Percentiles rank a stretch among this genome's conserved stretches.
These are phyloP conservation scores for Apodemia zela DNA, from an alignment of 2,888 invertebrate species.

Conservation along the genomic window DNA sequence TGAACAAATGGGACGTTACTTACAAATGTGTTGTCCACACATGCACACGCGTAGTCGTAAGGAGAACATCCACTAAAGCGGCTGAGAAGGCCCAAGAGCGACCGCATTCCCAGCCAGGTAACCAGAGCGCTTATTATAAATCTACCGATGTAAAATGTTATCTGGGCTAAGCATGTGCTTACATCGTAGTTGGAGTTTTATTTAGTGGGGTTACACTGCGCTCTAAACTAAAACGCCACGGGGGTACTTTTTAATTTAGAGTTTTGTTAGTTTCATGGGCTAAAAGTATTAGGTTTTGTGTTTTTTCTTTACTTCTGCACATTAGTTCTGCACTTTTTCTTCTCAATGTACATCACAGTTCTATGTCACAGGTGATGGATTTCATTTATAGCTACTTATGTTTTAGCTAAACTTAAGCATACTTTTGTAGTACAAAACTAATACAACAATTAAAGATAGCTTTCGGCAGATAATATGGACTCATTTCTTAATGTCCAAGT, in stretches of 20 bases:
- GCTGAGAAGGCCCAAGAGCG: slow-evolving; percentile 80
- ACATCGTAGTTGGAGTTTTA: slow-evolving; percentile 49
- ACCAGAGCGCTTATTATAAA: slow-evolving; percentile 67
- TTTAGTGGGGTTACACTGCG: slow-evolving; percentile 63
- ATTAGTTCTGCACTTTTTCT: slow-evolving; percentile 9
- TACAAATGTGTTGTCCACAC: slow-evolving; percentile 79
- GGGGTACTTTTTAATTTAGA: slow-evolving; percentile 40
- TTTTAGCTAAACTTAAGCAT: slow-evolving; percentile 13
- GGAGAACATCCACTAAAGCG: slow-evolving; percentile 81
- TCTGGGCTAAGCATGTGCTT: slow-evolving; percentile 70
- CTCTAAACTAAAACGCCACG: slow-evolving; percentile 43
- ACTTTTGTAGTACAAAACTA: slow-evolving; percentile 13
- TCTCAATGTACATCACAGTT: slow-evolving; percentile 8
- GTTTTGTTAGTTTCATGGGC: slow-evolving; percentile 31
- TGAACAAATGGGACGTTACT: slow-evolving; percentile 55
- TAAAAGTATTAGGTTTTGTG: slow-evolving; percentile 25
- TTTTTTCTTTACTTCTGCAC: slow-evolving; percentile 8
- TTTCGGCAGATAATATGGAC: neutral
- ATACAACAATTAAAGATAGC: neutral
- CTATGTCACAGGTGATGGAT: slow-evolving; percentile 11
- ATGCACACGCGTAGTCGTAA: slow-evolving; percentile 80
- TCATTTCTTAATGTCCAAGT: neutral
- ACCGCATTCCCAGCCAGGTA: slow-evolving; percentile 81
- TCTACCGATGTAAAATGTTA: slow-evolving; percentile 56
- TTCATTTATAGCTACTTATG: neutral